Base-by-base conservation (phyloP, 2,113 vertebrate species). In the Aegithalos caudatus region DNA sequence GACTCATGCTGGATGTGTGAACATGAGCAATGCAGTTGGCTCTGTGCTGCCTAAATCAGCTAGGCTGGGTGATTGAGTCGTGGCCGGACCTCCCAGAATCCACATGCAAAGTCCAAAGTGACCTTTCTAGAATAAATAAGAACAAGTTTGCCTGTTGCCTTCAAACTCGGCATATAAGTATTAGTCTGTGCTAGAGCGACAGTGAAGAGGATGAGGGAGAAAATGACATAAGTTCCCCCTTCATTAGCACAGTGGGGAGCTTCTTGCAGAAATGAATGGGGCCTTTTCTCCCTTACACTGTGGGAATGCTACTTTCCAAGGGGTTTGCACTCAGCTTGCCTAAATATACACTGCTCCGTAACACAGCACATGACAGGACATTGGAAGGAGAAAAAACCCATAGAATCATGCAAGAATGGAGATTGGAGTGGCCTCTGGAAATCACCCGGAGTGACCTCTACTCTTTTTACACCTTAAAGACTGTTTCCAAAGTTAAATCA, bases 71-170 rank as follows among this genome's bases (percentile, higher is more conserved):
- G 53, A 92, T 1, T 93, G 93, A 96, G 86, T 96, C 80, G 88
- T 71, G 94, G 37, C 51, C 81, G 82, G 94, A 93, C 90, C 86
- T 93, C 82, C 86, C 90, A 94, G 90, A 90, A 92, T 71, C 92
- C 88, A 93, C 82, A 81, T 81, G 66, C 35, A 0, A 94, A 21
- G 24, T 86, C 86, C 95, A 72, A 88, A 90, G 69, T 90, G 96
- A 97, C 95, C 92, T 97, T 96, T 95, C 76, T 92, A 71, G 95
- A 92, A 88, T 78, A 97, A 96, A 90, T 74, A 94, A 81, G 74
- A 50, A 47, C 11, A 47, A 81, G 54, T 66, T 90, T 69, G 14
- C 40, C 45, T 0, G 0, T 62, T 91, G 77, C 38, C 84, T 82
- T 91, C 61, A 77, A 78, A 67, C 67, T 71, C 21, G 0, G 76